Conservation (phyloP, 2,888 invertebrate species). For the Synergus laeviventris region DNA sequence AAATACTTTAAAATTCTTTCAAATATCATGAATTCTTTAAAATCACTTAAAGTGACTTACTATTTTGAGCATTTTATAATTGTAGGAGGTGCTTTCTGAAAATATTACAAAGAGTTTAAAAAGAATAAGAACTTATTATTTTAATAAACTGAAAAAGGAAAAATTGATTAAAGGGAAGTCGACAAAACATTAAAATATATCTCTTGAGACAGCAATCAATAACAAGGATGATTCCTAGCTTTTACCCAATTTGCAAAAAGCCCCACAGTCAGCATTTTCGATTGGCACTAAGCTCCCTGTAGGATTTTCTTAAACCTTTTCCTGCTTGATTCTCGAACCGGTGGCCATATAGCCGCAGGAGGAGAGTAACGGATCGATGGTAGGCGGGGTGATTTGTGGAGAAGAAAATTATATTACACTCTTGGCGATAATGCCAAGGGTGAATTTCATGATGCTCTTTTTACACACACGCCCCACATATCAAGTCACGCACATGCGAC, state of each 20-base stretch:
- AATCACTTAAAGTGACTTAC: no score
- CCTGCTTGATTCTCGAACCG: slow-evolving; percentile 30
- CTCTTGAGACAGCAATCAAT: slow-evolving; percentile 24
- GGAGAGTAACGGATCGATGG: slow-evolving; percentile 29
- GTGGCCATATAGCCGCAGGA: slow-evolving; percentile 23
- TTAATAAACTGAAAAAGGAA: neutral
- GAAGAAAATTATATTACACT: slow-evolving; percentile 50
- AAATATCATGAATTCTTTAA: no score
- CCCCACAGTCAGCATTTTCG: slow-evolving; percentile 35
- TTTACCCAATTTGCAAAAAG: slow-evolving; percentile 35
- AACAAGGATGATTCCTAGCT: slow-evolving; percentile 26
- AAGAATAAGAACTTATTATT: neutral
- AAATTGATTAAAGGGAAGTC: neutral
- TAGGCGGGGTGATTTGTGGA: slow-evolving; percentile 47
- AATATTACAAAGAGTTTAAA: neutral
- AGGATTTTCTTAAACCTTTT: slow-evolving; percentile 39
- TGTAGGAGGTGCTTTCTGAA: neutral
- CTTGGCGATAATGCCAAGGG: slow-evolving; percentile 48
- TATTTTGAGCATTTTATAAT: no score
- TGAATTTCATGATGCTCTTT: slow-evolving; percentile 48
- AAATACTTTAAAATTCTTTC: no score
- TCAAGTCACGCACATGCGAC: slow-evolving; percentile 47
- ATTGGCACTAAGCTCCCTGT: slow-evolving; percentile 39
- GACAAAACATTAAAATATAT: slow-evolving; percentile 18
- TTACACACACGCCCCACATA: slow-evolving; percentile 48